Conservation (phyloP, 1,140 invertebrate species). For the Orchestia grillus region DNA sequence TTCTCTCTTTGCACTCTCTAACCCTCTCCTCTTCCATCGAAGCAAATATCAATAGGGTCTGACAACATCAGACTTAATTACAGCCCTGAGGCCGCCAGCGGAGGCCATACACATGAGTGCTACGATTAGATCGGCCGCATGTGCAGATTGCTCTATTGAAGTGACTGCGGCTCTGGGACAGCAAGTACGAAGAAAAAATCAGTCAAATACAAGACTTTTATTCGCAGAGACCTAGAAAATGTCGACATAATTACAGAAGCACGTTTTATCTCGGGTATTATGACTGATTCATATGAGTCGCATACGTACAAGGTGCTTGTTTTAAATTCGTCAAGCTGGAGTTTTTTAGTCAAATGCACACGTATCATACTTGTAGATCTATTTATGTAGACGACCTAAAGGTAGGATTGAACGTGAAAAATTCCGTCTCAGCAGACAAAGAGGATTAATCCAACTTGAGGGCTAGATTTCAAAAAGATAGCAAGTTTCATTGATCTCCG, state of each 20-base stretch:
- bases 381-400: background rate
- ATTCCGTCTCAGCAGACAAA: background rate
- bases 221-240: background rate
- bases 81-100: background rate
- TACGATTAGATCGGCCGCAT: conserved; percentile 40
- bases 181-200: background rate
- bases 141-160: conserved; percentile 27
- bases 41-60: conserved; percentile 52
- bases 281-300: background rate
- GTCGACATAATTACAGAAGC: background rate
- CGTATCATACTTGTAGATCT: background rate
- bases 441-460: background rate
- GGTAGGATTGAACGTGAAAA: background rate
- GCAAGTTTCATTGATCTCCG: background rate
- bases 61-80: conserved; percentile 51
- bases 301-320: background rate
- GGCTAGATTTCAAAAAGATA: background rate
- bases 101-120: conserved; percentile 33
- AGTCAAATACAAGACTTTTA: background rate
- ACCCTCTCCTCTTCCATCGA: conserved; percentile 19
- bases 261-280: background rate
- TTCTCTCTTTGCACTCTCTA: background rate
- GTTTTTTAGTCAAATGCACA: background rate
- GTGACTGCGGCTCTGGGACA: background rate
- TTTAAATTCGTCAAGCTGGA: background rate